Evolutionary conservation across 1,140 invertebrate species (phyloP).

Genomic region (Vollenhovia emeryi): DNA sequence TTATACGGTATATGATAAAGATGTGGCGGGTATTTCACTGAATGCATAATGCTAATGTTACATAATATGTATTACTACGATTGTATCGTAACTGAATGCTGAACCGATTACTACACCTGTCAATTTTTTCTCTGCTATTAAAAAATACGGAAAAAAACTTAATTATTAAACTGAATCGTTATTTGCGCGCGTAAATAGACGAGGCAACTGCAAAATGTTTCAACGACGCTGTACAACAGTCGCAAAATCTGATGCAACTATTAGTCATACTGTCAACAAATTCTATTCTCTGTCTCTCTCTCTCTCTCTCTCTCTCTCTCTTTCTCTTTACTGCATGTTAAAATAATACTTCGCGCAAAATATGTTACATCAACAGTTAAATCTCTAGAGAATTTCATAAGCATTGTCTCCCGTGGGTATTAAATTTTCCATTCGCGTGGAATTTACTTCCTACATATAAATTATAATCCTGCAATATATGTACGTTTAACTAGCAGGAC

Average conservation of each 20-base stretch:
- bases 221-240: background rate
- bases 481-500: background rate
- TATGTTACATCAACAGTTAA: background rate
- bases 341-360: constrained; percentile 16
- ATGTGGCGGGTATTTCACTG: background rate
- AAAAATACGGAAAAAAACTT: background rate
- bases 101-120: background rate
- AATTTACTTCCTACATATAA: constrained; percentile 11
- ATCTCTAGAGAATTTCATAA: constrained; percentile 18
- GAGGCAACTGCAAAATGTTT: background rate
- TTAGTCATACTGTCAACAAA: constrained; percentile 29
- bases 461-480: constrained; percentile 22
- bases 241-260: constrained; percentile 42
- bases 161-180: constrained; percentile 11
- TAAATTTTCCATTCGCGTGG: constrained; percentile 15
- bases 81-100: background rate
- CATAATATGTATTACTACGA: background rate
- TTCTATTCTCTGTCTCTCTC: background rate
- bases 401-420: background rate
- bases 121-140: background rate
- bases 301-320: background rate
- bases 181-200: background rate
- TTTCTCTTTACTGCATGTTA: background rate
- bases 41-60: constrained; percentile 20
- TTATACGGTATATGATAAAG: background rate